Base-by-base conservation (phyloP, 2,888 invertebrate genomes). In the Drosophila falleni region DNA sequence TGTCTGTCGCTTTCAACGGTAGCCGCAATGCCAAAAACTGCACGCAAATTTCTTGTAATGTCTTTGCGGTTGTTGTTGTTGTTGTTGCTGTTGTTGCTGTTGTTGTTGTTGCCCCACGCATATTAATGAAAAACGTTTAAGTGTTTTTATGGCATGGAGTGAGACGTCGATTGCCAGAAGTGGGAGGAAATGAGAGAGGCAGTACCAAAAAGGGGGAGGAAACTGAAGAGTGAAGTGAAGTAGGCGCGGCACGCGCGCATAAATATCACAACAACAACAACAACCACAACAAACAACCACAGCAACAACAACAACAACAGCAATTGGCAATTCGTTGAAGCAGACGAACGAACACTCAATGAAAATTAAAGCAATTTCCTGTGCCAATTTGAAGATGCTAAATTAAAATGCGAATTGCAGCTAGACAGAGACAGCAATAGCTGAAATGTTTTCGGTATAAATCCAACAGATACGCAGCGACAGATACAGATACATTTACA, bases 331-430 rank as follows among this genome's bases (percentile, higher is more conserved):
- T 79, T 82, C 41, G 71, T 66, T 71, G 46, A 54, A 68, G 65
- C 60, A 60, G 53, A 62, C 59, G 61, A 73, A 53, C 67, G 71
- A 86, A 68, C 81, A 86, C 88, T 88, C 81, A 83, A 86, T 84
- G 81, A 78, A 77, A 89, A 87, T 89, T 86, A 81, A 82, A 86
- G 89, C 78, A 83, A 89, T 90, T 87, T 90, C 88, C 88, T 89
- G 89, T 84, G 75, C 83, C 88, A 84, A 86, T 89, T 86, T 83
- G 64, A 81, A 82, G 78, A 81, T 79, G 74, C 80, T 84, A 84
- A 89, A 90, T 78, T 81, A 80, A 87, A 87, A 84, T 75, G 67
- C 78, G 83, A 83, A 80, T 64, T 59, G 58, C 50, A 60, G 49
- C 49, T 31, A 50, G 37, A 29, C 35, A 35, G 35, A 46, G 13